These are phyloP conservation scores for Xanthia togata DNA, from an alignment of 2,888 invertebrate species.

Conservation along the genomic window DNA sequence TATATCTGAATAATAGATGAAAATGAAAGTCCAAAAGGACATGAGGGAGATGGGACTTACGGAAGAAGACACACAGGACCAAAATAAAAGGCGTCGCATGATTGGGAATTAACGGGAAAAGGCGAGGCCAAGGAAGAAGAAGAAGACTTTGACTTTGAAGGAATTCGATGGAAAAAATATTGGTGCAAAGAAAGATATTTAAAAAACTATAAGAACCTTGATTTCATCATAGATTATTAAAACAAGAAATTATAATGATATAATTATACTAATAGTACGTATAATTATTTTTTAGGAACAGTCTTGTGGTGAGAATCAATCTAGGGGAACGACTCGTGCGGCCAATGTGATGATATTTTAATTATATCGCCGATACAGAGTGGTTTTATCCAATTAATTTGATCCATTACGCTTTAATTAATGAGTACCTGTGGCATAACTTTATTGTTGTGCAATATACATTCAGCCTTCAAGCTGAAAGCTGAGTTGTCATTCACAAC, in stretches of 20 bases:
- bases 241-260: background rate
- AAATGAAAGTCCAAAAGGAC: no score
- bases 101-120: no score
- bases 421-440: background rate
- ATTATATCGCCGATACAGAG: slow-evolving; percentile 11
- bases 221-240: slow-evolving; percentile 10
- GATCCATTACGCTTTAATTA: slow-evolving; percentile 16
- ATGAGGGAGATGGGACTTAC: no score
- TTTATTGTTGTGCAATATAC: slow-evolving; percentile 24
- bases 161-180: no score
- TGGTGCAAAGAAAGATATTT: no score
- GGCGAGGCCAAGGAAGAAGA: no score
- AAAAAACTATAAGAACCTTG: background rate
- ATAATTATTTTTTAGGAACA: slow-evolving; percentile 1
- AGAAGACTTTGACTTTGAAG: no score
- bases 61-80: no score
- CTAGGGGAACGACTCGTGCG: background rate
- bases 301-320: slow-evolving; percentile 33
- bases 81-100: no score
- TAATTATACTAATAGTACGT: background rate
- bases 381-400: slow-evolving; percentile 40
- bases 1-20: no score
- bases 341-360: slow-evolving; percentile 16
- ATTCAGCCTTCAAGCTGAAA: background rate
- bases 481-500: background rate